Conservation (phyloP, 2,797 vertebrate genomes). For the Enteromius trimaculatus region DNA sequence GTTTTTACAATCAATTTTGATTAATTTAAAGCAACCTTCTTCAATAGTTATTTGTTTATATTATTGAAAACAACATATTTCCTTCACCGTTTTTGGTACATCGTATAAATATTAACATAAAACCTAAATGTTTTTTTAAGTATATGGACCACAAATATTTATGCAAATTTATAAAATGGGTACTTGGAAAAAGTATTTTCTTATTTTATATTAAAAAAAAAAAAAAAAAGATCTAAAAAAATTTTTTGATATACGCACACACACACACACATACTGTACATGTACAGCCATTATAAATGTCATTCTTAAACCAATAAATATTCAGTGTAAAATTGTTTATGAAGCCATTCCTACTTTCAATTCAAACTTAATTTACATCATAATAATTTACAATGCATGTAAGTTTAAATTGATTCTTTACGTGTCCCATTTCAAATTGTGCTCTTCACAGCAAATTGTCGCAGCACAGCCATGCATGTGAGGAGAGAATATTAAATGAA, state of each 20-base stretch:
- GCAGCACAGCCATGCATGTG: neutral
- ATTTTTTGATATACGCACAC: too few relatives aligned
- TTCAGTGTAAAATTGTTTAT: neutral
- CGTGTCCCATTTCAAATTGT: neutral
- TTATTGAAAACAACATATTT: neutral
- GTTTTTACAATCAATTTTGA: neutral
- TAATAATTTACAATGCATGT: neutral
- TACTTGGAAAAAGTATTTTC: neutral
- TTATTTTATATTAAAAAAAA: too few relatives aligned
- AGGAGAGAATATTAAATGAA: slow-evolving; percentile 21
- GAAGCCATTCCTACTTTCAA: neutral
- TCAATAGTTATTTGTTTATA: neutral
- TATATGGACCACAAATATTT: neutral
- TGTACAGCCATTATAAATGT: neutral
- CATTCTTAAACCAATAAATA: neutral
- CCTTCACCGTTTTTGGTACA: neutral
- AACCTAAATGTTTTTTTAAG: neutral
- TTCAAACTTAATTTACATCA: neutral
- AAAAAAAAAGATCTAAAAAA: too few relatives aligned
- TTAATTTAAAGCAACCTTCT: neutral
- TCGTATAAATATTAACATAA: neutral
- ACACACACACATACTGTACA: too few relatives aligned
- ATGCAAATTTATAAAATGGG: neutral
- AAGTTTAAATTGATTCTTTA: neutral
- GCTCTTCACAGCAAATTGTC: neutral